Percentiles rank a stretch among this genome's conserved stretches.
Evolutionary conservation across 2,888 invertebrate species (phyloP).

Genomic region (Mellilla xanthometata): DNA sequence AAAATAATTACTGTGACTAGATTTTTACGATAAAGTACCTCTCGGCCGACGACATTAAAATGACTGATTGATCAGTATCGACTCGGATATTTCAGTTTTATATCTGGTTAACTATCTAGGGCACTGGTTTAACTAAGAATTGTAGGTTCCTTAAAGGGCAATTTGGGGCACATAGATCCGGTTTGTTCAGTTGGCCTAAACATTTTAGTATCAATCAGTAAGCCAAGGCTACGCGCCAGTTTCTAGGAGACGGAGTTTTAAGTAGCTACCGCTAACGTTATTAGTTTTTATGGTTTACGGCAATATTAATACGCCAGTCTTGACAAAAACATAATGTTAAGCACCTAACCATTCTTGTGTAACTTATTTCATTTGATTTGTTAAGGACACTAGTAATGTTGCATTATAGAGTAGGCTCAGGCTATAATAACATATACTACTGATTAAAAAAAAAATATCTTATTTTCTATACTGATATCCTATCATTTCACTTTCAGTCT

Average conservation of each 20-base stretch:
- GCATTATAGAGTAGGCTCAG: too few species aligned
- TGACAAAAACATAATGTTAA: constrained; percentile 1
- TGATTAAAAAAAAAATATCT: too few species aligned
- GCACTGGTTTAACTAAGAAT: constrained; percentile 51
- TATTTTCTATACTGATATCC: too few species aligned
- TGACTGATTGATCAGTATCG: constrained; percentile 42
- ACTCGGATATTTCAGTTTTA: constrained; percentile 26
- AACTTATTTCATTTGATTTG: not conserved
- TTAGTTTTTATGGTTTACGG: constrained; percentile 22
- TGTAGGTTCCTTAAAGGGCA: constrained; percentile 60
- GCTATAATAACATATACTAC: too few species aligned
- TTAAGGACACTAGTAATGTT: too few species aligned
- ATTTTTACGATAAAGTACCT: constrained; percentile 5
- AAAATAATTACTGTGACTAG: not conserved
- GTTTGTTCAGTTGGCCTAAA: constrained; percentile 62
- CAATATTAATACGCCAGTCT: constrained; percentile 19
- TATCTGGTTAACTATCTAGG: constrained; percentile 54
- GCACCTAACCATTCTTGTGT: not conserved
- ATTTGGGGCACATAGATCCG: constrained; percentile 70
- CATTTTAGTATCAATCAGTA: constrained; percentile 59
- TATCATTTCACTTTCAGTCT: not conserved
- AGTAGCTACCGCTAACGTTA: constrained; percentile 9
- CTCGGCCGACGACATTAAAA: constrained; percentile 44
- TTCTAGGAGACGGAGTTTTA: constrained; percentile 33
- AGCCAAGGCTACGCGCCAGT: constrained; percentile 55